Conservation (phyloP, 2,797 vertebrate species). For the Hirundo rustica region DNA sequence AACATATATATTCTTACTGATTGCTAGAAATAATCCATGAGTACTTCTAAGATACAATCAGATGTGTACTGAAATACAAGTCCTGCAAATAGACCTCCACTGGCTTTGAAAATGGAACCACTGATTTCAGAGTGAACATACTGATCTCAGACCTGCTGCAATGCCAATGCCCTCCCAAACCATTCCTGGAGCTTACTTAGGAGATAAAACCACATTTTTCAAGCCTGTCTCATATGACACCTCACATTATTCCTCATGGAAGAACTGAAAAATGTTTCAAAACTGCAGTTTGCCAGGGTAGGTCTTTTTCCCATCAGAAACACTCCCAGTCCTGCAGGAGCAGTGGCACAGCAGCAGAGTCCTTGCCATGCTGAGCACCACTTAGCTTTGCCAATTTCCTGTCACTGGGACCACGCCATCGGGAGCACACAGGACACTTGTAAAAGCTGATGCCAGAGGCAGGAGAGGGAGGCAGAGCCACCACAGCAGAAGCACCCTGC, state of each 20-base stretch:
- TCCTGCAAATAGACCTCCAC: conserved; percentile 27
- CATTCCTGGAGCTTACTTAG: not conserved
- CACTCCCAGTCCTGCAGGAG: not conserved
- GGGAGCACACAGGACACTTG: not conserved
- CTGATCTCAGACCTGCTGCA: not conserved
- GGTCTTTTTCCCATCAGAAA: not conserved
- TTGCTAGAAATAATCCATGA: not conserved
- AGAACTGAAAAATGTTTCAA: not conserved
- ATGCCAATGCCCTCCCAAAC: not conserved
- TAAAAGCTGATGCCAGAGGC: not conserved
- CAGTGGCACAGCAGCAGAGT: not conserved
- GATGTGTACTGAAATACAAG: not conserved
- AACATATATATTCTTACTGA: not conserved
- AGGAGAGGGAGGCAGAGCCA: not conserved
- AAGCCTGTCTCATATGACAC: not conserved
- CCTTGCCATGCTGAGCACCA: not conserved
- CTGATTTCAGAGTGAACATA: not conserved
- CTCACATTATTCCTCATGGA: not conserved
- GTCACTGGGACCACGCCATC: not conserved
- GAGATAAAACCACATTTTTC: not conserved
- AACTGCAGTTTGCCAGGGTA: not conserved
- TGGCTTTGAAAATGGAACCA: conserved; percentile 48
- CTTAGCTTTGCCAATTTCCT: not conserved
- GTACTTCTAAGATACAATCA: not conserved
- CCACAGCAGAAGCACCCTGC: not conserved